Evolutionary conservation across 2,113 vertebrate species (phyloP), one percentile per base, ranked within the genome.

Genomic region (Paracanthobrama guichenoti): DNA sequence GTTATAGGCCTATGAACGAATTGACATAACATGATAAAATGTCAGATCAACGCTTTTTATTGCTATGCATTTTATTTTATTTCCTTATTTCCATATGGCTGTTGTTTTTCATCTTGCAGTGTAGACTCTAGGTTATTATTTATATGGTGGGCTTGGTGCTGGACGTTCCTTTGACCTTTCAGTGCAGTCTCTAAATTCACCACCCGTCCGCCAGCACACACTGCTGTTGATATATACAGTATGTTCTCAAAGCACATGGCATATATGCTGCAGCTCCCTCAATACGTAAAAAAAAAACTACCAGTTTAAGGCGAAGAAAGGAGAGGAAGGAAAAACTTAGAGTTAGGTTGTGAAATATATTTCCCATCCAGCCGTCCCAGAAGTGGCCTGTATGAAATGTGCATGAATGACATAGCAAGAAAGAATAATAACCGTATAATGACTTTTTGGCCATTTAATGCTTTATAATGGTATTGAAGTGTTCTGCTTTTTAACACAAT

Each of bases 181-280:
- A 90, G 73, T 81, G 31, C 75, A 89, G 89, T 67, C 90, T 93
- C 93, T 92, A 94, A 92, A 95, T 95, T 94, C 93, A 91, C 86
- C 93, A 93, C 88, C 69, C n/a, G 50, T 55, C 88, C 84, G 92
- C 86, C 89, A 91, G 85, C 55, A 91, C 89, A 86, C 81, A 84
- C 73, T 44, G 75, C 75, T 72, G 55, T 39, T 87, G 89, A 90
- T 86, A 71, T 50, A 83, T 79, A 83, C 84, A 55, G 39, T 80
- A 81, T 71, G 57, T 74, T 35, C 57, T 59, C 4, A 12, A 50
- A 72, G 82, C 82, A 84, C 80, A 86, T 80, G 79, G 53, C 80
- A 85, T 86, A 86, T 2, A 50, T 1, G 10, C 66, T 81, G 87
- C 66, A 84, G 62, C 26, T 55, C 72, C 88, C 88, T 88, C 39